Base-by-base conservation (phyloP, 2,113 vertebrate genomes). In the Oryzias melastigma region DNA sequence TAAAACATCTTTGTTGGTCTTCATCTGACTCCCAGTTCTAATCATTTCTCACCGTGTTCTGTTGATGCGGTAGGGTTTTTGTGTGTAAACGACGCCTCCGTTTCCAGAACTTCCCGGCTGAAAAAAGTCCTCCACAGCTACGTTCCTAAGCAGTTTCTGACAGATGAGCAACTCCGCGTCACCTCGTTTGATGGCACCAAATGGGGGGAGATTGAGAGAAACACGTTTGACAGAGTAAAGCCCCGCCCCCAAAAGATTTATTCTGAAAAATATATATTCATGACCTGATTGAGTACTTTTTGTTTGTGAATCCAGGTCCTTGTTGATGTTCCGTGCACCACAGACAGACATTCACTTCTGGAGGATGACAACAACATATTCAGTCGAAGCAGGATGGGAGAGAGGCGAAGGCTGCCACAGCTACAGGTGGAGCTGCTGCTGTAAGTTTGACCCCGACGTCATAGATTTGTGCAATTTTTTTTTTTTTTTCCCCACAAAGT, bases 321-420 rank as follows among this genome's bases (percentile, higher is more conserved):
- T 49, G 96, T 99, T 62, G 97, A 99, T 19, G 97, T 94, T 24
- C 97, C 97, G 24, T 99, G 97, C 79, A 98, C 95, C 1, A 94
- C 94, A 4, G 97, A 99, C 87, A 92, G 97, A 62, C 97, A 96
- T 65, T 95, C 97, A 0, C 82, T 95, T 20, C 85, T 81, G 51
- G 94, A 98, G 67, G 91, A 95, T 0, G 94, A 96, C 1, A 98
- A 99, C 88, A 99, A 95, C 80, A 94, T 99, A 70, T 99, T 98
- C 77, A 91, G 80, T 51, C 92, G 47, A 55, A 88, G 19, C 0
- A 89, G 96, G 71, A 91, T 83, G 41, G 92, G 90, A 18, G 97
- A 99, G 79, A 92, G 96, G 16, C 93, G 93, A 72, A 88, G 59
- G 79, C 80, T 99, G 74, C 97, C 97, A 4, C 79, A 94, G 81